phyloP scores from a whole-genome alignment of 1,140 invertebrate genomes.

The Augochlora pura region DNA sequence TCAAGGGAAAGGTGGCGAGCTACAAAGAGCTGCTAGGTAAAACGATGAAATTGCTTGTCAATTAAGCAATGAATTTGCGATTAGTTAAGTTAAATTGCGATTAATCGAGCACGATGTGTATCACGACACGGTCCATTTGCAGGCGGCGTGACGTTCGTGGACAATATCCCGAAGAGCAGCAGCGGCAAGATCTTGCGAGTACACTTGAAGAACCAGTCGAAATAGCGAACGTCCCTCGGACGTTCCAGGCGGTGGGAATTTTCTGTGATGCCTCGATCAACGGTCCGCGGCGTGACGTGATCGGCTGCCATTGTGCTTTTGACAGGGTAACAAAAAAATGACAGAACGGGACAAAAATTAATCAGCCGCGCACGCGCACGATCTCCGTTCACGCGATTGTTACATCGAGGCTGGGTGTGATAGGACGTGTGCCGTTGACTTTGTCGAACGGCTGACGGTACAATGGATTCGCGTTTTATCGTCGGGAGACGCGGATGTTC shows the following conservation, averaged over 20 bases:
- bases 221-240: background rate
- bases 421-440: background rate
- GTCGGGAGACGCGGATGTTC: no score
- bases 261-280: background rate
- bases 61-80: no score
- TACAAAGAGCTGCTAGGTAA: conserved; percentile 84
- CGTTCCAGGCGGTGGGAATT: background rate
- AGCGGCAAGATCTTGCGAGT: conserved; percentile 85
- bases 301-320: background rate
- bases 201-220: conserved; percentile 74
- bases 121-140: conserved; percentile 20
- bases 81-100: no score
- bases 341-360: background rate
- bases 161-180: conserved; percentile 84
- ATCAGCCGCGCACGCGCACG: no score
- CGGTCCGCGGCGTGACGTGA: background rate
- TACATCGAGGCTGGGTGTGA: background rate
- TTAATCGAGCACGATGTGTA: no score
- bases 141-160: conserved; percentile 81
- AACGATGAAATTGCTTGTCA: no score
- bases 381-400: background rate
- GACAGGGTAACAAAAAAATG: background rate
- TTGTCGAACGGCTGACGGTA: background rate
- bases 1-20: conserved; percentile 84
- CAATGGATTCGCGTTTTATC: background rate